Evolutionary conservation across 2,888 invertebrate species (phyloP), one percentile per base, ranked within the genome.

Genomic region (Linyphia triangularis): DNA sequence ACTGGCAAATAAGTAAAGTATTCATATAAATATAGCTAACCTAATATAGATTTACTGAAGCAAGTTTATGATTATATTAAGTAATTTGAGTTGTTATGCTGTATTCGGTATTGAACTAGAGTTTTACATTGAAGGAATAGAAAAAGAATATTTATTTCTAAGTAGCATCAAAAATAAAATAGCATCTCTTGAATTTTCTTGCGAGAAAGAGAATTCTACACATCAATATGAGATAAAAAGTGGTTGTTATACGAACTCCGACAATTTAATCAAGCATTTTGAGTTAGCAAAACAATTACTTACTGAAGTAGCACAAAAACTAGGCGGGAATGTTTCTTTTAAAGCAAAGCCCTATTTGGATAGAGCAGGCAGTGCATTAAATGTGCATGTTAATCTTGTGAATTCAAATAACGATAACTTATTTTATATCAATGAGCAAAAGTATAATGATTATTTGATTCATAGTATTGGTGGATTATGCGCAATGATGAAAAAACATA

Each of bases 1-100:
- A 51, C 51, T 51, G 51, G 51, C 51, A 51, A 51, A 51, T 51
- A 51, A 51, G 51, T 51, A 51, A 51, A 51, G 51, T 5, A 51
- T 51, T 51, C 51, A 51, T 51, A 51, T 51, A 51, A 51, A 51
- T 51, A 51, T 51, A 51, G 51, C 51, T 51, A 51, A 51, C 51
- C 51, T 51, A 51, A 51, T 51, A 51, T 51, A 51, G 51, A 51
- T 51, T 51, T 51, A 51, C 51, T 51, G 51, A 51, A 51, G 51
- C 51, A 51, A 51, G n/a, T 51, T 51, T 51, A 51, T 51, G 51
- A 51, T 51, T 51, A 51, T 51, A 51, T 51, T 51, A 51, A 51
- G 51, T 51, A 51, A 51, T 51, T 51, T 51, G 51, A 51, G 51
- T 51, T 51, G 51, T 51, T n/a, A 51, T 51, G 51, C 51, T 51